Percentiles rank a stretch among this genome's conserved stretches.
phyloP scores from a whole-genome alignment of 2,797 vertebrate species.

The Lutra lutra region DNA sequence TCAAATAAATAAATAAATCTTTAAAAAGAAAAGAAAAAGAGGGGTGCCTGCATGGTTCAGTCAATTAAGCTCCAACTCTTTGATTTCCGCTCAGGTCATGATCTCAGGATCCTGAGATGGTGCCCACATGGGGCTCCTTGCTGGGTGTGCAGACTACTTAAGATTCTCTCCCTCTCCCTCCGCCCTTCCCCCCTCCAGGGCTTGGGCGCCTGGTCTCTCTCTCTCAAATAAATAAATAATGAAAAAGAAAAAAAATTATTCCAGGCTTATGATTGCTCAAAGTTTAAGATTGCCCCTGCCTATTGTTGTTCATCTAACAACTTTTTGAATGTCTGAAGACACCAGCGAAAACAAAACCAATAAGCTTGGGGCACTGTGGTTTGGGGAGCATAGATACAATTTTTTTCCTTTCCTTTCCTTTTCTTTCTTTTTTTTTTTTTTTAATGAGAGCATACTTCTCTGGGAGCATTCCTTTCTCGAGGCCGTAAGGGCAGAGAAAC shows the following conservation, averaged over 20 bases:
- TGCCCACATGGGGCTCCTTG: not conserved
- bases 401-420: not conserved
- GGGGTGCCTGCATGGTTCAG: not conserved
- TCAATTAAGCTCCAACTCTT: not conserved
- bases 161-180: not conserved
- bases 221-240: not conserved
- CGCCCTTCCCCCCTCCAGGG: not conserved
- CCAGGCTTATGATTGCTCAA: not conserved
- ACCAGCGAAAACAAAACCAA: not conserved
- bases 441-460: not conserved
- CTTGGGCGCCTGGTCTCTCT: not conserved
- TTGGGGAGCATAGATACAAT: not conserved
- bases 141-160: not conserved
- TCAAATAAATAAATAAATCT: no score
- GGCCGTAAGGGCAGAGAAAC: slow-evolving; percentile 24
- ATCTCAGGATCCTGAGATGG: not conserved
- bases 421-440: not conserved
- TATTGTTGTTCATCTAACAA: not conserved
- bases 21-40: not conserved
- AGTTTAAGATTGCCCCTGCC: not conserved
- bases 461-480: not conserved
- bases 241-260: not conserved
- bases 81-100: not conserved
- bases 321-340: not conserved
- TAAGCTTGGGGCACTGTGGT: not conserved